Conservation (phyloP, 1,140 invertebrate genomes). For the Lordiphosa stackelbergi region DNA sequence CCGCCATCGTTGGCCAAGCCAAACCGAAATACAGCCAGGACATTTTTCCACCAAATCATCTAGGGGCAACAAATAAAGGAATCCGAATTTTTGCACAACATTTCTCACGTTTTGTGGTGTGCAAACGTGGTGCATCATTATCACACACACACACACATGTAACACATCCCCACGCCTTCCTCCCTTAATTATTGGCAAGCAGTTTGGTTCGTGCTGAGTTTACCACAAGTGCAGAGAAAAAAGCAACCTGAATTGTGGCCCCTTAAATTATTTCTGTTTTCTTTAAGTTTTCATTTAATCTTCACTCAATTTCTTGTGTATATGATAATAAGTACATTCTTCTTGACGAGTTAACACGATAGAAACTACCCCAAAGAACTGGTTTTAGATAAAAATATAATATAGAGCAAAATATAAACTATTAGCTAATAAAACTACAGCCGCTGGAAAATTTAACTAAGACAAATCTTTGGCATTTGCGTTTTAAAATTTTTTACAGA, state of each 20-base stretch:
- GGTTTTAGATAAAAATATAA: too few species aligned
- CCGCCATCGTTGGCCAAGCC: conserved; percentile 34
- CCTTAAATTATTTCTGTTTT: too few species aligned
- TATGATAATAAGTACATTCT: too few species aligned
- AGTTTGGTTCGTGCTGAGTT: conserved; percentile 29
- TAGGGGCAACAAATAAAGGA: conserved; percentile 14
- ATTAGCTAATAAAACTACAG: conserved; percentile 32
- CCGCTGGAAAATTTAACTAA: conserved; percentile 2
- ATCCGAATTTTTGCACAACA: conserved; percentile 1
- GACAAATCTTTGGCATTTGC: conserved; percentile 9
- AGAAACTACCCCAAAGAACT: too few species aligned
- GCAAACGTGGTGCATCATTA: conserved; percentile 6
- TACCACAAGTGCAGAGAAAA: conserved; percentile 10
- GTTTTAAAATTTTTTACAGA: background rate
- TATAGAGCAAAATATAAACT: conserved; percentile 4
- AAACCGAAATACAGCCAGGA: conserved; percentile 22
- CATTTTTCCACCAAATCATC: conserved; percentile 61
- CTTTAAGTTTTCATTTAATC: too few species aligned
- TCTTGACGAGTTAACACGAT: too few species aligned
- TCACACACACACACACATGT: background rate
- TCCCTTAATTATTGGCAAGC: conserved; percentile 1
- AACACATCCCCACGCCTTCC: background rate
- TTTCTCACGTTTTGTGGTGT: conserved; percentile 19
- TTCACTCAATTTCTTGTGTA: too few species aligned
- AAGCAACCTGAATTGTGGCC: too few species aligned